Conservation (phyloP, 2,113 vertebrate genomes). For the Vombatus ursinus region DNA sequence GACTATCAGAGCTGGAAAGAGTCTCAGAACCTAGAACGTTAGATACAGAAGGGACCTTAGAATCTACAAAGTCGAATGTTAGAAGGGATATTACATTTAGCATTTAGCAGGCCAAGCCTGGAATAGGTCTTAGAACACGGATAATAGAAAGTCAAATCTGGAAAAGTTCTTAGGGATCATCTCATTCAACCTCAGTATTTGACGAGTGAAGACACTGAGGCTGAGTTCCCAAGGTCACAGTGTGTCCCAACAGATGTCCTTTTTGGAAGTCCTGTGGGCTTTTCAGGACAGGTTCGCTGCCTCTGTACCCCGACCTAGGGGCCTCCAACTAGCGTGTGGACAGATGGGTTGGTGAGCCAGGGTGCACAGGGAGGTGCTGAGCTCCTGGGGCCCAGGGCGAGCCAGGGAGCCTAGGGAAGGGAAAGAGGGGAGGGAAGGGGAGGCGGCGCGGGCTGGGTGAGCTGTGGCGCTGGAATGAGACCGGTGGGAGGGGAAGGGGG, state of each 20-base stretch:
- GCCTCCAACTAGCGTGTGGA: not conserved
- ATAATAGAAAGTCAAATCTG: not conserved
- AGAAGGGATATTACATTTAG: not conserved
- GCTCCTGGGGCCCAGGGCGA: slow-evolving; percentile 54
- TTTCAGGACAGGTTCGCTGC: not conserved
- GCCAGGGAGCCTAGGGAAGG: slow-evolving; percentile 46
- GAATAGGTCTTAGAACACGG: not conserved
- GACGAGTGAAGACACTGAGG: not conserved
- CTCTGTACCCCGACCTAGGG: not conserved
- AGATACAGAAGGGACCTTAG: not conserved
- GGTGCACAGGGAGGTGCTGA: not conserved
- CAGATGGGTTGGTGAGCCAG: not conserved
- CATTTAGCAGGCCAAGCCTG: not conserved
- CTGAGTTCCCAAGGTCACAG: not conserved
- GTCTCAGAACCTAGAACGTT: not conserved
- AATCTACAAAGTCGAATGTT: not conserved
- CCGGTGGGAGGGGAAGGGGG: not conserved
- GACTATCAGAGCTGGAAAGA: not conserved
- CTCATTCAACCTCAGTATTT: not conserved
- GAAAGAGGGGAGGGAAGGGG: too few relatives aligned
- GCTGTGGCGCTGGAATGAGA: not conserved
- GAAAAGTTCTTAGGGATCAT: not conserved
- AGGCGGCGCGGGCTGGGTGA: not conserved
- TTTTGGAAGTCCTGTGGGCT: not conserved
- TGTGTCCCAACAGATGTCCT: not conserved